Conservation (phyloP, 1,140 invertebrate species). For the Drosophila busckii region DNA sequence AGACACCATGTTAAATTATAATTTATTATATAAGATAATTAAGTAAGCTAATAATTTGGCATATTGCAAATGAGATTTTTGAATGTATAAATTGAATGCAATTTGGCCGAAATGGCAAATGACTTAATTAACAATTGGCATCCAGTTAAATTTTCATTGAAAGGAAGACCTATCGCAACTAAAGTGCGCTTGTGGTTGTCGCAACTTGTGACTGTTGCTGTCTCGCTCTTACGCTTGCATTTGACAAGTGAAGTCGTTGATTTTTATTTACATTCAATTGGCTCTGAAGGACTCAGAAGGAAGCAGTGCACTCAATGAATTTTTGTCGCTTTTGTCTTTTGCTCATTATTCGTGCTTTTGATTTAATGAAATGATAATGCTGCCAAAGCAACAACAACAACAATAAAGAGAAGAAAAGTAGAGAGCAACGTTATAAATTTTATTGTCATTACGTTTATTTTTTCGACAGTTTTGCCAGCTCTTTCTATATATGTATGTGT, state of each 20-base stretch:
- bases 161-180: constrained; percentile 45
- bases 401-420: neutral
- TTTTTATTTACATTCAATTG: constrained; percentile 68
- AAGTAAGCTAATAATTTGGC: too few relatives aligned
- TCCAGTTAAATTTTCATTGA: constrained; percentile 18
- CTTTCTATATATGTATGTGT: neutral
- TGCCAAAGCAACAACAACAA: constrained; percentile 1
- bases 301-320: constrained; percentile 11
- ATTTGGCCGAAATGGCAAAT: constrained; percentile 45
- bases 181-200: constrained; percentile 17
- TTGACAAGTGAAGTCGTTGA: constrained; percentile 30
- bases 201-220: neutral
- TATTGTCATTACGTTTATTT: constrained; percentile 44
- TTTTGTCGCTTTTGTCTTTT: constrained; percentile 34
- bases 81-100: constrained; percentile 48
- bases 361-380: constrained; percentile 72
- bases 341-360: constrained; percentile 38
- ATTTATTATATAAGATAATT: too few relatives aligned
- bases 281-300: constrained; percentile 36
- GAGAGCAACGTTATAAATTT: constrained; percentile 41
- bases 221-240: constrained; percentile 41
- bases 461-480: constrained; percentile 27
- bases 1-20: too few relatives aligned
- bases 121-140: constrained; percentile 25
- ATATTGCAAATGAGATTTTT: too few relatives aligned